Base-by-base conservation (phyloP, 2,797 vertebrate genomes). In the Sparidentex hasta region DNA sequence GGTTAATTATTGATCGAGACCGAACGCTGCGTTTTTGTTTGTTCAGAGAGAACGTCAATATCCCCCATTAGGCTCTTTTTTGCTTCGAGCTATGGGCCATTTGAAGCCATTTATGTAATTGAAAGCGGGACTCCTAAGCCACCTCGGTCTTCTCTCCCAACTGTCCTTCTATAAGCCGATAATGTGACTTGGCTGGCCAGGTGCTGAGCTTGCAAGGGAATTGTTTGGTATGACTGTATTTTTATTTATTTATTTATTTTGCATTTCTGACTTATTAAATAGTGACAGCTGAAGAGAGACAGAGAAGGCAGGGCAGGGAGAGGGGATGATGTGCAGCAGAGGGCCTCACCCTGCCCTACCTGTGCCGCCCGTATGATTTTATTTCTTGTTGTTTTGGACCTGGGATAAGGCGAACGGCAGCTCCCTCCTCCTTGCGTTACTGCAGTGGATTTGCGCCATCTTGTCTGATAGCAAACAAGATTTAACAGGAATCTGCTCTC, bases 61-160 rank as follows among this genome's bases (percentile, higher is more conserved):
- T 29, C 23, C 63, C 63, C 65, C 62, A 75, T 76, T 75, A 74
- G 58, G 14, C 47, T 63, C 29, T 25, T 65, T 75, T 62, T 64
- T 43, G 82, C 87, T 81, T 67, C 47, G n/a, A 59, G 80, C 83
- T 85, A 58, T 76, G 79, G 87, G 84, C 88, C 89, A 80, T 55
- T 66, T 55, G 16, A 83, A 76, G 81, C 66, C 72, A 74, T 86
- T 83, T 81, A 54, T 87, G 55, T 83, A 58, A 79, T 65, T 80
- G 64, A 84, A 86, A 77, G 70, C 76, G 68, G 76, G 27, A 63
- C 70, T 64, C 59, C 67, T 46, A 63, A 27, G 13, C 21, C 41
- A 13, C 38, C 2, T 67, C 46, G n/a, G 25, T 41, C 47, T 21
- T 70, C 38, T 17, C 11, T 18, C 14, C 68, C 21, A n/a, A 2